Base-by-base conservation (phyloP, 2,888 invertebrate genomes). In the Lepidocyrtoides sp. region DNA sequence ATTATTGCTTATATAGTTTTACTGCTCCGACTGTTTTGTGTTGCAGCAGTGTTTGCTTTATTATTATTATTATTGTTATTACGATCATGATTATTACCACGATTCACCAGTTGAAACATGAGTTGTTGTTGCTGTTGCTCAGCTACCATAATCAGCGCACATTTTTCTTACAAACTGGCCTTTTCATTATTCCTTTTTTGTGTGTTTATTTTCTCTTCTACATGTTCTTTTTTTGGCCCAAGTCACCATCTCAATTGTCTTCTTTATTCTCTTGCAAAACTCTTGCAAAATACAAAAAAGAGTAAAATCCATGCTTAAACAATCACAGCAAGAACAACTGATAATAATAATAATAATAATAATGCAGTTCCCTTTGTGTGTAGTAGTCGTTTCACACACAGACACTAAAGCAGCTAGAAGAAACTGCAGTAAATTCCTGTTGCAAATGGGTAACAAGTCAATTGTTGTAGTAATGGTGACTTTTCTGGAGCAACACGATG, bases 41-140 rank as follows among this genome's bases (percentile, higher is more conserved):
- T 57, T 48, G 2, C 10, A 63, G 23, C 60, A 23, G 60, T 60
- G 2, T 60, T 26, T 12, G 20, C 63, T 10, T 51, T 85, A 85
- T 88, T 89, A 89, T 82, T 60, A 26, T 72, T 75, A n/a, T 57
- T 77, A 86, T 86, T 57, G 60, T 41, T 29, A 89, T 82, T 17
- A 82, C 82, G 69, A 44, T 23, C 7, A 89, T 82, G 44, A 82
- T 72, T 29, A 69, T 44, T 48, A 69, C n/a, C 10, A 83, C 10
- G 72, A 84, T 72, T 87, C 72, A 20, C 72, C 72, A 72, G 41
- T 44, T 72, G 72, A 20, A 44, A 20, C 23, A 66, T 66, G 82
- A 72, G 54, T 75, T 51, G 81, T 60, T 86, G 63, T n/a, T n/a
- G n/a, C 41, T 79, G 48, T 75, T n/a, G 51, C 26, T 48, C 48